phyloP scores from a whole-genome alignment of 2,888 invertebrate genomes.

The Pecten maximus region DNA sequence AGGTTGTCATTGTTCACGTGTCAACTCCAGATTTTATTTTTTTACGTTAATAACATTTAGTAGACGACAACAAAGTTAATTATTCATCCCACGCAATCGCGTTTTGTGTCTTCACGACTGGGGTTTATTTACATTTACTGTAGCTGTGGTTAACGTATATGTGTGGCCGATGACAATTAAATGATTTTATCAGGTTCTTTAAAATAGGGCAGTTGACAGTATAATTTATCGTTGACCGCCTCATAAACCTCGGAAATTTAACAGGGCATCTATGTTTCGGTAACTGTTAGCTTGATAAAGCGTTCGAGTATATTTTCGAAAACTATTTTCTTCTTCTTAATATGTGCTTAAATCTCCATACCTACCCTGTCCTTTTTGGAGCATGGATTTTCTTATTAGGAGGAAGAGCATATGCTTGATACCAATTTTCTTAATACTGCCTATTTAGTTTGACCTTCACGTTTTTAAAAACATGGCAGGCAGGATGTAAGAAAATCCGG shows the following conservation, averaged over 20 bases:
- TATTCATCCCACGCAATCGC: background rate
- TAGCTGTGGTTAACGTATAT: background rate
- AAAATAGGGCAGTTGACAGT: background rate
- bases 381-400: too few species aligned
- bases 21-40: background rate
- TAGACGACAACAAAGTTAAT: background rate
- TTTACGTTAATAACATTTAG: background rate
- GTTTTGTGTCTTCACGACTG: background rate
- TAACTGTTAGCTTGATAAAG: background rate
- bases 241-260: background rate
- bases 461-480: background rate
- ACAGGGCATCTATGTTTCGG: background rate
- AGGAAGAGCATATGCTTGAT: too few species aligned
- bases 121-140: background rate
- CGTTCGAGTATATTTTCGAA: background rate
- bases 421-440: too few species aligned
- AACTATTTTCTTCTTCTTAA: too few species aligned
- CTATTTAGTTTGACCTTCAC: too few species aligned
- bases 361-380: too few species aligned
- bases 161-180: background rate
- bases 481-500: background rate
- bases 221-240: background rate
- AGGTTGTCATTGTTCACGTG: background rate
- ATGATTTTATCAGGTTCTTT: background rate
- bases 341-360: too few species aligned